These are phyloP conservation scores for Chironomus riparius DNA, from an alignment of 2,888 invertebrate species.

Conservation along the genomic window DNA sequence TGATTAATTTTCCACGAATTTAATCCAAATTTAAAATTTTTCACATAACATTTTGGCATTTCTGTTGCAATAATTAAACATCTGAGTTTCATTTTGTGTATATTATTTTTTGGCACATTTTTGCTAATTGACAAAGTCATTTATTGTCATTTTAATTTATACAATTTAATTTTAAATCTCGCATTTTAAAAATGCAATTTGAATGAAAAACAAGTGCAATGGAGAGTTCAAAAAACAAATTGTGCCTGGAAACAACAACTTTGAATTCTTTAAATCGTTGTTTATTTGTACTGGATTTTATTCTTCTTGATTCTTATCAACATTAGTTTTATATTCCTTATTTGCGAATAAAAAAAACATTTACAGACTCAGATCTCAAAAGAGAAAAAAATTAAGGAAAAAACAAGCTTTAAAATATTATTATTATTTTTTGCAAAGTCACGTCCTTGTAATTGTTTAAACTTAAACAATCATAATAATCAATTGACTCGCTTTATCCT, in stretches of 20 bases:
- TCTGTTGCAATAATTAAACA: background rate
- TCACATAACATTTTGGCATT: background rate
- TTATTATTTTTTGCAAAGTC: background rate
- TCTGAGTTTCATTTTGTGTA: background rate
- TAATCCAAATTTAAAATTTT: background rate
- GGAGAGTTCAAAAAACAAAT: too few species aligned
- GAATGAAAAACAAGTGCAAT: background rate
- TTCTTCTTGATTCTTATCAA: too few species aligned
- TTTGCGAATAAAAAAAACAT: too few species aligned
- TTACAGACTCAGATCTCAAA: too few species aligned
- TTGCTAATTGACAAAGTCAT: background rate
- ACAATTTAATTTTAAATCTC: background rate
- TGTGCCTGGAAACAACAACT: background rate
- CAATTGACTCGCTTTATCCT: too few species aligned
- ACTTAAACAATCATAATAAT: too few species aligned
- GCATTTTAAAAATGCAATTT: background rate
- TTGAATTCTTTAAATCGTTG: background rate
- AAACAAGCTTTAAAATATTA: background rate
- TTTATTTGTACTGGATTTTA: too few species aligned
- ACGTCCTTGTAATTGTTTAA: background rate
- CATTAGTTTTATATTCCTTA: too few species aligned
- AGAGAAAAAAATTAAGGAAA: too few species aligned
- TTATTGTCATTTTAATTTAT: background rate
- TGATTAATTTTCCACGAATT: background rate
- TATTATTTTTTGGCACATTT: background rate